Evolutionary conservation across 2,113 vertebrate species (phyloP), one percentile per base, ranked within the genome.

Genomic region (Odobenus rosmarus): DNA sequence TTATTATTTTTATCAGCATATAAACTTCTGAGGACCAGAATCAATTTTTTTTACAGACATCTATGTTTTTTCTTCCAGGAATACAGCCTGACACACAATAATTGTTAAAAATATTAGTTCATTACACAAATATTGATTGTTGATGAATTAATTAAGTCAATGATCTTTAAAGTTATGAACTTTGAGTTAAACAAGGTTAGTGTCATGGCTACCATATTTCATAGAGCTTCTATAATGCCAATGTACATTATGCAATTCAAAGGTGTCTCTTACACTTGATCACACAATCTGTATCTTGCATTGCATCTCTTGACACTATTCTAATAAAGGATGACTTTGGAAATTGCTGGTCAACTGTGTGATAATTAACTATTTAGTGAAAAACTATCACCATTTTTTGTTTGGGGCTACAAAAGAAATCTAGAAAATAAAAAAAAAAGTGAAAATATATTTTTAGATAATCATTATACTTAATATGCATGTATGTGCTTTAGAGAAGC

Each of bases 181-280:
- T 53, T 74, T n/a, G 9, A 67, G 2, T 21, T 64, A 18, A n/a
- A 81, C 2, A 57, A 77, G 33, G n/a, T 31, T 23, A 39, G 21
- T 28, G 2, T 36, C 18, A 21, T 39, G 23, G 53, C 4, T 61
- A 76, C 9, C 51, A 4, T 36, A 64, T 74, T 82, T 42, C 13
- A 36, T 0, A 49, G 5, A 71, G 0, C 14, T 1, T 74, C 18
- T 36, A 8, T 15, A 83, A 46, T 36, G 8, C 0, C 4, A 26
- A 21, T 51, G 3, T 51, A 4, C 2, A 4, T 10, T 24, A 23
- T 2, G 28, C 8, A 83, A n/a, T 53, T 76, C 13, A 21, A n/a
- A 77, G 36, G 2, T 36, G 51, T 53, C 51, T 59, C 33, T 67
- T 39, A 88, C 42, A 46, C 9, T 69, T 74, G 3, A 8, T 57